These are phyloP conservation scores for Crossocerus cetratus DNA, from an alignment of 2,888 invertebrate species.

Conservation along the genomic window DNA sequence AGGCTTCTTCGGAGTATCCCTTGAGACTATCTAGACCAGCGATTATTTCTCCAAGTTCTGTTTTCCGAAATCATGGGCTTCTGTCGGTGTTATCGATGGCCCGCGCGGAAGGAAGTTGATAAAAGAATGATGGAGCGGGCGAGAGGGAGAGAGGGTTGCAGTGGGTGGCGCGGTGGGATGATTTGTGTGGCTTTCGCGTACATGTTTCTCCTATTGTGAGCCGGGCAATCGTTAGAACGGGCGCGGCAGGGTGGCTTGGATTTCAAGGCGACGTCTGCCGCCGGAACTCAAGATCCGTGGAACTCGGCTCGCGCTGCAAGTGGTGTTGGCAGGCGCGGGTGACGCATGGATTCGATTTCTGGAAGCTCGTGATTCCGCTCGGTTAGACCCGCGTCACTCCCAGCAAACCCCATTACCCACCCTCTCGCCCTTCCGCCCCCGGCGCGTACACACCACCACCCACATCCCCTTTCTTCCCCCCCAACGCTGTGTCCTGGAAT, in stretches of 20 bases:
- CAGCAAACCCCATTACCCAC: conserved; percentile 75
- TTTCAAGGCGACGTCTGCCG: conserved; percentile 55
- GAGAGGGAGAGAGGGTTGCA: no score
- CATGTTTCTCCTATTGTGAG: conserved; percentile 5
- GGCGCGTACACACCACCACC: conserved; percentile 21
- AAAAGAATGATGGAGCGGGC: not conserved
- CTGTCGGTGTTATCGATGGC: no score
- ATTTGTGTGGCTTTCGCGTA: not conserved
- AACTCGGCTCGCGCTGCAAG: conserved; percentile 70
- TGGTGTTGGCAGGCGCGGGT: conserved; percentile 77
- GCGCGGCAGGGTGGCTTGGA: conserved; percentile 32
- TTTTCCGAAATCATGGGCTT: no score
- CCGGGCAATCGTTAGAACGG: conserved; percentile 45
- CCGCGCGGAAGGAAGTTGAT: not conserved
- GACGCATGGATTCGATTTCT: conserved; percentile 77
- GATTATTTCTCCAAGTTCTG: no score
- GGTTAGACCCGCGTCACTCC: conserved; percentile 77
- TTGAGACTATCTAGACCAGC: no score
- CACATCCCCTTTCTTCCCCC: conserved; percentile 48
- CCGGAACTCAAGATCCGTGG: conserved; percentile 63
- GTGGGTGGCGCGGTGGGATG: no score
- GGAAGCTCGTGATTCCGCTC: conserved; percentile 77
- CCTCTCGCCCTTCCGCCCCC: conserved; percentile 26
- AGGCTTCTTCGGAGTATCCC: no score
- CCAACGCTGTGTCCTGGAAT: conserved; percentile 53